phyloP scores from a whole-genome alignment of 1,140 invertebrate species.

The Trachymyrmex cornetzi region DNA sequence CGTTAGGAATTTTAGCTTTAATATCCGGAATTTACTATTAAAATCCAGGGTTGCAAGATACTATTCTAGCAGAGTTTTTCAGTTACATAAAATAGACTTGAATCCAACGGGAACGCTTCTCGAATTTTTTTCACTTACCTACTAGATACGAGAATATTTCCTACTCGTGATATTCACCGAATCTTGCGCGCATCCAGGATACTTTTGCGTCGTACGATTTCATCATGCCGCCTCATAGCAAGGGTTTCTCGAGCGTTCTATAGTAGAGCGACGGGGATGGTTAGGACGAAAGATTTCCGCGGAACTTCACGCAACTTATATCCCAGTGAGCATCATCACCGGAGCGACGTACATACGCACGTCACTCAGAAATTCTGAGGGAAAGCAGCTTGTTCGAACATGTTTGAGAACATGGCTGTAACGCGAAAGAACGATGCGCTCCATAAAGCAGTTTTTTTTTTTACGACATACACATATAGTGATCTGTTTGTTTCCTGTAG shows the following conservation, averaged over 20 bases:
- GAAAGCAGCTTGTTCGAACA: constrained; percentile 40
- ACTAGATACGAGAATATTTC: not conserved
- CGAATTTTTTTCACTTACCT: not conserved
- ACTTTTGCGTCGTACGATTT: constrained; percentile 41
- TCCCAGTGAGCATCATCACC: constrained; percentile 44
- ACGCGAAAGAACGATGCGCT: constrained; percentile 4
- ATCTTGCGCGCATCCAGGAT: constrained; percentile 38
- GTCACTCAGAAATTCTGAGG: constrained; percentile 46
- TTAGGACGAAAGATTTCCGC: constrained; percentile 43
- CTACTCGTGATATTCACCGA: constrained; percentile 32
- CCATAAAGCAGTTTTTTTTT: not conserved
- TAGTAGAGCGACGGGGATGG: not conserved
- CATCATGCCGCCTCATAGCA: constrained; percentile 15
- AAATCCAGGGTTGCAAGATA: not conserved
- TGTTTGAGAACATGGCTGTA: constrained; percentile 9
- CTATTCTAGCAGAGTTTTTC: not conserved
- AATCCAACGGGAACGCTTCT: not conserved
- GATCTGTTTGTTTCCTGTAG: too few species aligned
- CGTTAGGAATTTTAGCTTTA: not conserved
- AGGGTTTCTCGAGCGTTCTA: constrained; percentile 25
- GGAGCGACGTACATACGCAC: constrained; percentile 22
- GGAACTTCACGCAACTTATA: constrained; percentile 48
- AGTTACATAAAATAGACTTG: not conserved
- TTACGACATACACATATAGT: too few species aligned
- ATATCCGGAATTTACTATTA: not conserved